A percentile compares a stretch with the other conserved stretches of the same genome.
phyloP scores from a whole-genome alignment of 2,797 vertebrate genomes.

The Pipistrellus pipistrellus region DNA sequence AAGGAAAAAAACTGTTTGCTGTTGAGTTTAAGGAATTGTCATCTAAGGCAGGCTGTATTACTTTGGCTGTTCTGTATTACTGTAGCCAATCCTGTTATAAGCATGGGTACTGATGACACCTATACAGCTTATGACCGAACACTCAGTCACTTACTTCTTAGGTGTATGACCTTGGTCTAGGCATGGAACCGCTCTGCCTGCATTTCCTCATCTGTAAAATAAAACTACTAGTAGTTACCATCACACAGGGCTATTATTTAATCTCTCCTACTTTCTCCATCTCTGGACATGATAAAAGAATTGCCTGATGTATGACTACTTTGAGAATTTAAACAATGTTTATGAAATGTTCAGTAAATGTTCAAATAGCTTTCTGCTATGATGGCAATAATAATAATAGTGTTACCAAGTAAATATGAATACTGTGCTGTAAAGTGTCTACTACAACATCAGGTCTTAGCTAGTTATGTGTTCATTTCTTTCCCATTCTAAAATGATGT shows the following conservation, averaged over 20 bases:
- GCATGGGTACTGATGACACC: rapidly evolving
- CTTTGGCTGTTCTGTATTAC: not conserved
- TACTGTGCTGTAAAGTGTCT: not conserved
- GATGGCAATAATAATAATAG: not conserved
- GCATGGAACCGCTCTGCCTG: not conserved
- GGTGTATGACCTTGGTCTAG: too few relatives aligned
- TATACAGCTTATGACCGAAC: not conserved
- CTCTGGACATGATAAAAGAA: not conserved
- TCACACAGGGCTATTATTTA: not conserved
- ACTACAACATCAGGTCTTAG: not conserved
- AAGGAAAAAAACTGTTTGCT: not conserved
- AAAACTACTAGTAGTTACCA: not conserved
- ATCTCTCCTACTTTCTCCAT: not conserved
- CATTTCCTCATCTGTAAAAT: not conserved
- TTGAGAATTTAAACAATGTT: not conserved
- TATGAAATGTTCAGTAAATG: not conserved
- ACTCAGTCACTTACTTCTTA: not conserved
- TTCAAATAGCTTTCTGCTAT: not conserved
- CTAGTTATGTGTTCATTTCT: not conserved
- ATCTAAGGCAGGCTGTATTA: not conserved
- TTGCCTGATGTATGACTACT: not conserved
- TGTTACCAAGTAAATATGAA: not conserved
- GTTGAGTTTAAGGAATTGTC: not conserved
- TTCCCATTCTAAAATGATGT: not conserved
- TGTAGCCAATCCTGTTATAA: not conserved